Evolutionary conservation across 2,888 invertebrate species (phyloP).

Genomic region (Amaurobius ferox): DNA sequence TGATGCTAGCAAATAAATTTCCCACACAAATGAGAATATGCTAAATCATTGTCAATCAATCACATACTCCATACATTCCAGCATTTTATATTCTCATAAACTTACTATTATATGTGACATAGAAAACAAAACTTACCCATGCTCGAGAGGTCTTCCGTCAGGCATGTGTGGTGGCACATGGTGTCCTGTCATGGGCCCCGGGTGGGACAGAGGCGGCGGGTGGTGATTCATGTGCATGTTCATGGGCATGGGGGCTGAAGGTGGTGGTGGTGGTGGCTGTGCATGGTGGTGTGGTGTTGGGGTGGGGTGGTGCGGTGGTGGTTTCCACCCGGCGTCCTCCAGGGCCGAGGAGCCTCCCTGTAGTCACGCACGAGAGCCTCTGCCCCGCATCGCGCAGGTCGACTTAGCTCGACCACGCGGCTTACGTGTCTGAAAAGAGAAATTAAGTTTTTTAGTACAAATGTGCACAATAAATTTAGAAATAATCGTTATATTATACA

Average conservation of each 20-base stretch:
- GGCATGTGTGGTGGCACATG: conserved; percentile 67
- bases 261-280: conserved; percentile 39
- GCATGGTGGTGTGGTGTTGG: conserved; percentile 45
- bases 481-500: no score
- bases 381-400: conserved; percentile 66
- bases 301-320: conserved; percentile 41
- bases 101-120: no score
- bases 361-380: conserved; percentile 71
- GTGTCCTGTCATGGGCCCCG: conserved; percentile 37
- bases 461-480: no score
- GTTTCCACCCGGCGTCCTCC: conserved; percentile 72
- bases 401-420: conserved; percentile 72
- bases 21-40: no score
- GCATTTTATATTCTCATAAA: no score
- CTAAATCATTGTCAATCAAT: no score
- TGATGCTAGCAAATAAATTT: no score
- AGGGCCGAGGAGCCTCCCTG: conserved; percentile 72
- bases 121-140: conserved; percentile 69
- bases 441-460: no score
- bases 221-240: conserved; percentile 47
- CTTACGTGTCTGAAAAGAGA: conserved; percentile 60
- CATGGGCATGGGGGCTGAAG: conserved; percentile 1
- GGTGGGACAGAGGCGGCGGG: conserved; percentile 40
- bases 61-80: no score
- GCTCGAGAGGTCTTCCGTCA: conserved; percentile 64